Evolutionary conservation across 2,113 vertebrate genomes (phyloP).

Genomic region (Calyptomena viridis): DNA sequence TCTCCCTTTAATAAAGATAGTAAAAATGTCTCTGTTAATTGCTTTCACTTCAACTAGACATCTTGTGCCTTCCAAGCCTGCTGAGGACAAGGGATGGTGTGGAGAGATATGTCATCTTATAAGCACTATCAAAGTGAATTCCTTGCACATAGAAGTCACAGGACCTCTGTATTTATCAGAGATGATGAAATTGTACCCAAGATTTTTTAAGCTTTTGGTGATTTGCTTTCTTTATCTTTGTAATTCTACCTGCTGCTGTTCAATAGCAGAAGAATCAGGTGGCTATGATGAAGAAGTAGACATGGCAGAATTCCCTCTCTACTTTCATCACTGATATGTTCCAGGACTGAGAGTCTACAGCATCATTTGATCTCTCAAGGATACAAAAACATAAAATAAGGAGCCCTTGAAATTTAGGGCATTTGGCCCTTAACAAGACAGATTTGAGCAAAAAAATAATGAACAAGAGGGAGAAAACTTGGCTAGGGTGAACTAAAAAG

Average conservation of each 20-base stretch:
- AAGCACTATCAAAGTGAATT: not conserved
- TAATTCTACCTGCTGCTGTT: not conserved
- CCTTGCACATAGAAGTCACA: not conserved
- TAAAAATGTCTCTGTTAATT: conserved; percentile 50
- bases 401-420: not conserved
- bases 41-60: conserved; percentile 17
- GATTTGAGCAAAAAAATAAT: not conserved
- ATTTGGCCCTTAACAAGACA: not conserved
- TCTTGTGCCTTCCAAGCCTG: not conserved
- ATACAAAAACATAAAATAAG: not conserved
- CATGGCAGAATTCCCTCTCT: not conserved
- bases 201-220: not conserved
- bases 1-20: conserved; percentile 41
- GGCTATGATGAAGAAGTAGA: not conserved
- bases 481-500: not conserved
- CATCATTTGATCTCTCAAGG: not conserved
- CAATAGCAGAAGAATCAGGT: not conserved
- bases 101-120: not conserved
- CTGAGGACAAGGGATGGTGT: not conserved
- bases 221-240: not conserved
- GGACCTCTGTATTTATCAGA: not conserved
- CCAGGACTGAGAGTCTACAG: not conserved
- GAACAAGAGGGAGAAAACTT: not conserved
- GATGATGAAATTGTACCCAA: not conserved
- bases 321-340: not conserved